Conservation (phyloP, 2,797 vertebrate species). For the Serranus cabrilla region DNA sequence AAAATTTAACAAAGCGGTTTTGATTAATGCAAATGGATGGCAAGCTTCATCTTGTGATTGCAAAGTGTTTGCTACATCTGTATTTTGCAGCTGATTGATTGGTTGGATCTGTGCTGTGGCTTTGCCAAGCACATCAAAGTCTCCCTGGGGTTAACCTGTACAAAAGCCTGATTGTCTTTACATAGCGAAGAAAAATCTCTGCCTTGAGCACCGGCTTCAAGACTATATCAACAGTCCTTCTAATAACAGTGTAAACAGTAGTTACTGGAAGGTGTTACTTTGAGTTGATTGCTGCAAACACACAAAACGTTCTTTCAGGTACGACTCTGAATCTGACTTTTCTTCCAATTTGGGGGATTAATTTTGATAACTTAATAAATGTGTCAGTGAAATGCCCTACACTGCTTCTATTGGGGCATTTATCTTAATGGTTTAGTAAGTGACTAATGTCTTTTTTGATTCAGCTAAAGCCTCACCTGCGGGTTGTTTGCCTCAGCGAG, state of each 20-base stretch:
- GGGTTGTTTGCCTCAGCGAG: slow-evolving; percentile 99
- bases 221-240: slow-evolving; percentile 63
- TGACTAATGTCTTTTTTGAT: background rate
- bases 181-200: slow-evolving; percentile 45
- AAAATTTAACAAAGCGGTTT: slow-evolving; percentile 52
- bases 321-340: slow-evolving; percentile 46
- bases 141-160: slow-evolving; percentile 64
- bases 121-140: slow-evolving; percentile 72
- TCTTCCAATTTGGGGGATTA: slow-evolving; percentile 41
- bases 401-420: slow-evolving; percentile 3
- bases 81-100: slow-evolving; percentile 65
- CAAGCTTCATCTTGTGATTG: slow-evolving; percentile 79
- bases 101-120: slow-evolving; percentile 57
- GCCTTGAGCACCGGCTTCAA: slow-evolving; percentile 51
- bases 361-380: slow-evolving; percentile 41
- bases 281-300: slow-evolving; percentile 49
- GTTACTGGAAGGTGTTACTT: slow-evolving; percentile 58
- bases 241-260: slow-evolving; percentile 62
- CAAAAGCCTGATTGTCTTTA: slow-evolving; percentile 81
- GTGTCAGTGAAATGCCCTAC: background rate
- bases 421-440: slow-evolving; percentile 37
- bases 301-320: slow-evolving; percentile 52
- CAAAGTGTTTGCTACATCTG: slow-evolving; percentile 65
- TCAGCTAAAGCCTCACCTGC: slow-evolving; percentile 87
- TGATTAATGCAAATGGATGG: slow-evolving; percentile 58